These are phyloP conservation scores for Tiliacea aurago DNA, from an alignment of 2,888 invertebrate genomes.

Conservation along the genomic window DNA sequence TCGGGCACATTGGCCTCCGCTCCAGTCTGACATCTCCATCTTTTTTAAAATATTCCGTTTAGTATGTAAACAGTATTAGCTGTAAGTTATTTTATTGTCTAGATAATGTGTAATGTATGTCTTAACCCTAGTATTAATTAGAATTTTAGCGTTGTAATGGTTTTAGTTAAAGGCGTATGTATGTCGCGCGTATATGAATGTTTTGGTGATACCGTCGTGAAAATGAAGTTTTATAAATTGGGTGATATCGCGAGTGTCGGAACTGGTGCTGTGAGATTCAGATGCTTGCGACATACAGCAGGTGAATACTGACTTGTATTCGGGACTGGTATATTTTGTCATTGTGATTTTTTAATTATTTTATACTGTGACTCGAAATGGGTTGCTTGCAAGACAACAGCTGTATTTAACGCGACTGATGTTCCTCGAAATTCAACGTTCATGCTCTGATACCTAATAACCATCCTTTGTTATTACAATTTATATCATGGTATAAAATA, in stretches of 20 bases:
- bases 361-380: slow-evolving; percentile 80
- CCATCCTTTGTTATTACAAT: slow-evolving; percentile 89
- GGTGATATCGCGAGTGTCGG: slow-evolving; percentile 75
- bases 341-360: slow-evolving; percentile 82
- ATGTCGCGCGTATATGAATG: slow-evolving; percentile 88
- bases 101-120: slow-evolving; percentile 88
- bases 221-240: slow-evolving; percentile 66
- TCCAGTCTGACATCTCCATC: slow-evolving; percentile 72
- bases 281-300: slow-evolving; percentile 87
- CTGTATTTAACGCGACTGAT: slow-evolving; percentile 85
- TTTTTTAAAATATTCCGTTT: slow-evolving; percentile 83
- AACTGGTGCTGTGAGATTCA: slow-evolving; percentile 89
- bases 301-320: slow-evolving; percentile 80
- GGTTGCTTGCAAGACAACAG: slow-evolving; percentile 84
- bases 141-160: slow-evolving; percentile 81
- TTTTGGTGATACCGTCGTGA: slow-evolving; percentile 70
- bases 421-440: slow-evolving; percentile 85
- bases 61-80: slow-evolving; percentile 85
- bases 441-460: slow-evolving; percentile 80
- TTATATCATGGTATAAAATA: slow-evolving; percentile 89
- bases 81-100: slow-evolving; percentile 88
- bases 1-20: slow-evolving; percentile 72
- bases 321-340: slow-evolving; percentile 80
- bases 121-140: slow-evolving; percentile 86
- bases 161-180: slow-evolving; percentile 85